Base-by-base conservation (phyloP, 2,113 vertebrate species). In the Nettapus auritus region DNA sequence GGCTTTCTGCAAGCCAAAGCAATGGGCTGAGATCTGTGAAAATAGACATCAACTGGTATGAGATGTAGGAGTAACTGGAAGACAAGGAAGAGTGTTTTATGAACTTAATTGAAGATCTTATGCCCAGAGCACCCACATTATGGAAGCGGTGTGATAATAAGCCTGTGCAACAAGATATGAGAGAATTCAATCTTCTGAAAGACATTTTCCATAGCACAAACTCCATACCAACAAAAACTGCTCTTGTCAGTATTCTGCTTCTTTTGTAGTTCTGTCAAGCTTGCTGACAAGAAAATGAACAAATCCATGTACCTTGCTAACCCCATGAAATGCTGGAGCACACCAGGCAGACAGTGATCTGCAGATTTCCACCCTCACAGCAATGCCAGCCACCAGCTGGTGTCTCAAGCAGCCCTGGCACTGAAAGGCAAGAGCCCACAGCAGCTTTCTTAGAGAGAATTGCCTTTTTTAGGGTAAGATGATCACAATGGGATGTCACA, bases 11-110 rank as follows among this genome's bases (percentile, higher is more conserved):
- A 63, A 75, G 26, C 9, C 76, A 92, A 90, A 81, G 38, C 31
- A 94, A 83, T 4, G 42, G 19, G 64, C 85, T 40, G 76, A 13
- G 67, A 57, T 48, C 59, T 88, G 26, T 56, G 48, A 70, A 95
- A 92, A 89, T 13, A 89, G 40, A 31, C 2, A 1, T 50, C 13
- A 69, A 55, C 4, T 55, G 69, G 69, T 16, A 26, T 66, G 86
- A 90, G 52, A 86, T 34, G 15, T 4, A 88, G 40, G 78, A 86
- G 38, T 23, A 23, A 21, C 66, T 68, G n/a, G 10, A 71, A 91
- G 46, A 64, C 34, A 79, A 2, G 12, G 56, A 75, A 8, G 4
- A 89, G 62, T 46, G 68, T 22, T 71, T 75, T 13, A 71, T 33
- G 28, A 76, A 79, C 29, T 82, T 44, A 46, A 73, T 14, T 46